Percentiles rank a stretch among this genome's conserved stretches.
Conservation (phyloP, 2,113 vertebrate genomes). For the Dasypus novemcinctus region DNA sequence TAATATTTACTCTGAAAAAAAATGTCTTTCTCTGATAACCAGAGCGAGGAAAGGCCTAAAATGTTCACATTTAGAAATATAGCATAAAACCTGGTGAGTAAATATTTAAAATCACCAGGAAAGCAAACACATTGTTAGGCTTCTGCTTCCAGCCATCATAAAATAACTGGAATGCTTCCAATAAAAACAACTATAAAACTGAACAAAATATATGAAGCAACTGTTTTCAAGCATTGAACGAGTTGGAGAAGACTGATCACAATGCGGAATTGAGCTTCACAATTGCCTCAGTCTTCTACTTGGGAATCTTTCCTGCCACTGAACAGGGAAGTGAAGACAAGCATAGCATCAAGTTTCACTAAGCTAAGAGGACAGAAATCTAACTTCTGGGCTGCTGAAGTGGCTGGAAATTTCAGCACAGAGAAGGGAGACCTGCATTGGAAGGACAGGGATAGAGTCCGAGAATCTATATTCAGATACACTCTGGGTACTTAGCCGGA, state of each 20-base stretch:
- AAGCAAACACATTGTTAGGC: background rate
- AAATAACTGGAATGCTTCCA: background rate
- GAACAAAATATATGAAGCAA: background rate
- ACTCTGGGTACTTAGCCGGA: background rate
- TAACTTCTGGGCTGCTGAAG: background rate
- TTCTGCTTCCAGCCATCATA: constrained; percentile 35
- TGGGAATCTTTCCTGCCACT: background rate
- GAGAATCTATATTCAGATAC: background rate
- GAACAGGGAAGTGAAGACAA: background rate
- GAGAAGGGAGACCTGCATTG: background rate
- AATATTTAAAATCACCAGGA: constrained; percentile 27
- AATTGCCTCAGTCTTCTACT: background rate
- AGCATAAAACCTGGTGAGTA: background rate
- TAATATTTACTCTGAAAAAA: background rate
- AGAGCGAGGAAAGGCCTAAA: background rate
- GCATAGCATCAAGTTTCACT: background rate
- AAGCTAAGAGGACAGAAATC: background rate
- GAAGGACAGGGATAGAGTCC: background rate
- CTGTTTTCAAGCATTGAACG: background rate
- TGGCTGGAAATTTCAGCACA: background rate
- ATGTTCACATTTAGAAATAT: background rate
- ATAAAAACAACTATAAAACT: constrained; percentile 9
- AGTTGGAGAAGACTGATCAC: background rate
- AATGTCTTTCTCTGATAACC: background rate
- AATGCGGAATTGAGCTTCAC: background rate